Percentiles rank a stretch among this genome's conserved stretches.
Evolutionary conservation across 2,888 invertebrate genomes (phyloP).

Genomic region (Ptychoptera albimana): DNA sequence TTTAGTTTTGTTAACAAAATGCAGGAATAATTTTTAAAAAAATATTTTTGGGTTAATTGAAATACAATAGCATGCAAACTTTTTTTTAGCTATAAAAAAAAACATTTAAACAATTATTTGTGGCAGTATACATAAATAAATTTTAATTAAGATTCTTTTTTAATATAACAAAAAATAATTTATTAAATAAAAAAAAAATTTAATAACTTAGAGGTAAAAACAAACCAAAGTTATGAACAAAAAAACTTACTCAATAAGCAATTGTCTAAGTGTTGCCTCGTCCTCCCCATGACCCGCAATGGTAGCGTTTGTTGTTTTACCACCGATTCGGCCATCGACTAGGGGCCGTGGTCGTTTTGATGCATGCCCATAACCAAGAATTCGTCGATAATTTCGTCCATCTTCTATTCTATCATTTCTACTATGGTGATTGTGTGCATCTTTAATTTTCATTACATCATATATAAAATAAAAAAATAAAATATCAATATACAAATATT

Average conservation of each 20-base stretch:
- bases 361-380: constrained; percentile 26
- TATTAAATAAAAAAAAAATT: neutral
- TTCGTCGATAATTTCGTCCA: constrained; percentile 31
- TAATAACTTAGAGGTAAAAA: neutral
- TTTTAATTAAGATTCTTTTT: neutral
- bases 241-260: constrained; percentile 73
- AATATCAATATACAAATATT: no score
- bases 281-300: constrained; percentile 46
- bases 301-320: constrained; percentile 19
- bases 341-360: constrained; percentile 28
- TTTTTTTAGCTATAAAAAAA: neutral
- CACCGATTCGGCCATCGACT: constrained; percentile 24
- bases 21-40: no score
- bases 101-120: neutral
- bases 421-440: constrained; percentile 22
- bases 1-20: neutral
- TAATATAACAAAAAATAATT: neutral
- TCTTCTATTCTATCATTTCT: constrained; percentile 20
- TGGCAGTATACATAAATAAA: neutral
- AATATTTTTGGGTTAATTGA: no score
- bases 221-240: constrained; percentile 2
- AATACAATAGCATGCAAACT: no score
- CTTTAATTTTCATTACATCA: no score
- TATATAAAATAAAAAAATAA: no score
- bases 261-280: constrained; percentile 87